Base-by-base conservation (phyloP, 2,888 invertebrate species). In the Caenorhabditis uteleia region DNA sequence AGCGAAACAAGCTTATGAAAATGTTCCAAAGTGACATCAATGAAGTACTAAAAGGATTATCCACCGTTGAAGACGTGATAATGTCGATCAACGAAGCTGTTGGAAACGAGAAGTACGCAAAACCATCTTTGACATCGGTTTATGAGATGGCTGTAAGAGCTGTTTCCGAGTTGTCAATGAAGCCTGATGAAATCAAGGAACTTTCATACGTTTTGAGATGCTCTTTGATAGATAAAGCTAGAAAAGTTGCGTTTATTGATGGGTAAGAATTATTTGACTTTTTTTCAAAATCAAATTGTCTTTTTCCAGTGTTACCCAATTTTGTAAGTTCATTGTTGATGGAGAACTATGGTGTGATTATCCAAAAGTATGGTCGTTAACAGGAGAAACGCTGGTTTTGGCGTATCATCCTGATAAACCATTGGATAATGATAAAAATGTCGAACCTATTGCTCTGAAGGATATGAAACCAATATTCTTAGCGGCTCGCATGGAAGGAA, bases 191-290 rank as follows among this genome's bases (percentile, higher is more conserved):
- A n/a, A n/a, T n/a, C n/a, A n/a, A n/a, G n/a, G 40, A 21, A 12
- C 10, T 2, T 21, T 49, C 49, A 0, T 16, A 3, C 2, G 38
- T 43, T 27, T 27, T 68, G n/a, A 14, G 60, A 1, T 33, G 44
- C 18, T 50, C 69, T 0, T 27, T 67, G 12, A 31, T 42, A 18
- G 39, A 53, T 8, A 56, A 57, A 14, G 23, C 27, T 0, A 58
- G 44, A 29, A 62, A 62, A 16, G 38, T 51, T 5, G 53, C 58
- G 2, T 59, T 70, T 39, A 62, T 67, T 23, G 27, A 38, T 29
- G 59, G 59, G 53, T 53, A 27, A 56, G 27, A 39, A 45, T 31
- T 20, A 29, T 46, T n/a, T 10, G n/a, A 20, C 18, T 23, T 16
- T 20, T 6, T 25, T 39, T 42, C 2, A 39, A 14, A 23, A 3